Percentiles rank a stretch among this genome's conserved stretches.
phyloP scores from a whole-genome alignment of 1,140 invertebrate genomes.

The Scaptodrosophila lebanonensis region DNA sequence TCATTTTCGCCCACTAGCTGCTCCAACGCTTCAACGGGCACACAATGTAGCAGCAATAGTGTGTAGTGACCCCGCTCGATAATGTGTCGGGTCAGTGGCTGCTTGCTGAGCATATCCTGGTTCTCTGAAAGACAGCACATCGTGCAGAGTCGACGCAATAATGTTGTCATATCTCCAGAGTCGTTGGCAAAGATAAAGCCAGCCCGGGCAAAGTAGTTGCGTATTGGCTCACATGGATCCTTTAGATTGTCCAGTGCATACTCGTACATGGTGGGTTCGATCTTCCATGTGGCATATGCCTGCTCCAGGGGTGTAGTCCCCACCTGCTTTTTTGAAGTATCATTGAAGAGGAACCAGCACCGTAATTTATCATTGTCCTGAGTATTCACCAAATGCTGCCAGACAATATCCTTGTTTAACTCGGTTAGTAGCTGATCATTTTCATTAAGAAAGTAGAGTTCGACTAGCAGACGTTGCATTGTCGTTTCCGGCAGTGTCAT shows the following conservation, averaged over 20 bases:
- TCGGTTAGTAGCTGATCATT: slow-evolving; percentile 48
- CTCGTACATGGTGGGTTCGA: slow-evolving; percentile 63
- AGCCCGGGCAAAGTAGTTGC: slow-evolving; percentile 58
- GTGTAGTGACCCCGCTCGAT: slow-evolving; percentile 44
- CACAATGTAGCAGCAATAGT: slow-evolving; percentile 52
- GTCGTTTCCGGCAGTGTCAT: slow-evolving; percentile 43
- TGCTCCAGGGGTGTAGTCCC: slow-evolving; percentile 31
- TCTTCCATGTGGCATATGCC: slow-evolving; percentile 40
- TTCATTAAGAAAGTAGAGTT: slow-evolving; percentile 57
- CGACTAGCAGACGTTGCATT: slow-evolving; percentile 47
- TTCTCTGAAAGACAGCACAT: slow-evolving; percentile 52
- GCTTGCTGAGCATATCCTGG: slow-evolving; percentile 39
- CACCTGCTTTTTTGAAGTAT: not conserved
- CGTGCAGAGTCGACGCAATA: slow-evolving; percentile 57
- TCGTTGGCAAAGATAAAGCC: slow-evolving; percentile 61
- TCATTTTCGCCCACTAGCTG: slow-evolving; percentile 32
- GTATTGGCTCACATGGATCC: slow-evolving; percentile 42
- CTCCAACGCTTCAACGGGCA: slow-evolving; percentile 47
- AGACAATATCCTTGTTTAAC: slow-evolving; percentile 56
- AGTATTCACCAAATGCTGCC: slow-evolving; percentile 61
- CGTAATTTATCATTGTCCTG: slow-evolving; percentile 31
- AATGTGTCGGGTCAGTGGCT: slow-evolving; percentile 48
- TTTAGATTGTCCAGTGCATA: slow-evolving; percentile 50
- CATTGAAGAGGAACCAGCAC: slow-evolving; percentile 46
- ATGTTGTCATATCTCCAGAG: slow-evolving; percentile 24